Conservation (phyloP, 2,888 invertebrate species). For the Drosophila aldrichi region DNA sequence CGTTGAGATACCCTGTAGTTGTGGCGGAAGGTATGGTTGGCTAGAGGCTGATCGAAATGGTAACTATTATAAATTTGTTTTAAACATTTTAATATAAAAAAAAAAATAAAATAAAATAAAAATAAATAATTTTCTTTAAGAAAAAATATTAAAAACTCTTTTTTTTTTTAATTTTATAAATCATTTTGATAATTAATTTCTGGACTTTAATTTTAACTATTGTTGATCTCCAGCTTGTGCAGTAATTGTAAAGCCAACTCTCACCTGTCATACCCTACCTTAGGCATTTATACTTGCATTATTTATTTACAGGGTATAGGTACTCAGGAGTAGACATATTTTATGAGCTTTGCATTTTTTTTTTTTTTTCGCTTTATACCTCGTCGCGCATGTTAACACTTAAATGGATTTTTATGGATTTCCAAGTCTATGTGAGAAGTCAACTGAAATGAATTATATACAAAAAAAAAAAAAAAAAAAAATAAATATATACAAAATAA, state of each 20-base stretch:
- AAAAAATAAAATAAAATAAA: too few relatives aligned
- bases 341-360: conserved; percentile 29
- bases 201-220: too few relatives aligned
- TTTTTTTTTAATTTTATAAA: too few relatives aligned
- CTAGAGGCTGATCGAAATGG: too few relatives aligned
- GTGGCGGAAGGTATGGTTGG: background rate
- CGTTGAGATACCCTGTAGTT: conserved; percentile 2
- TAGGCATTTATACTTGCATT: background rate
- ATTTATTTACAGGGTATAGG: conserved; percentile 5
- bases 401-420: conserved; percentile 61
- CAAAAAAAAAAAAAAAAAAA: background rate
- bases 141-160: too few relatives aligned
- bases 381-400: conserved; percentile 66
- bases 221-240: too few relatives aligned
- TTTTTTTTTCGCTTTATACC: conserved; percentile 22
- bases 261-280: background rate
- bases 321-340: conserved; percentile 25
- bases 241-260: too few relatives aligned
- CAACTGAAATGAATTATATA: conserved; percentile 17
- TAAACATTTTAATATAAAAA: too few relatives aligned
- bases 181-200: too few relatives aligned
- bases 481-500: background rate
- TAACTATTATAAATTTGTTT: too few relatives aligned
- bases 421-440: conserved; percentile 31
- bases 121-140: too few relatives aligned